Evolutionary conservation across 2,797 vertebrate species (phyloP).

Genomic region (Tarsius wallacei): DNA sequence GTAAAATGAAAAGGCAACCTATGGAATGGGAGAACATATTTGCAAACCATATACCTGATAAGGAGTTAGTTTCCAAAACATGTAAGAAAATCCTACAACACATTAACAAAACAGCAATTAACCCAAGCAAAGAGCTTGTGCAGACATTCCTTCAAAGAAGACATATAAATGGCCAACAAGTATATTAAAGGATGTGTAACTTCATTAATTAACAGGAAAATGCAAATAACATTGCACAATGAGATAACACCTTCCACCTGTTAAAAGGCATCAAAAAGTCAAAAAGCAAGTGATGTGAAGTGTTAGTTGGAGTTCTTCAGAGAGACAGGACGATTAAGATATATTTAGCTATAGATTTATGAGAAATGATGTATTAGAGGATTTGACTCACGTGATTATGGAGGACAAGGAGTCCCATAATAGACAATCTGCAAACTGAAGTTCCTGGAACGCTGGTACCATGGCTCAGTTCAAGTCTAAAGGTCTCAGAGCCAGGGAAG

Average conservation of each 20-base stretch:
- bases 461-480: neutral
- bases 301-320: neutral
- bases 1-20: neutral
- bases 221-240: neutral
- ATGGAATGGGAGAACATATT: neutral
- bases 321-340: neutral
- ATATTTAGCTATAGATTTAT: neutral
- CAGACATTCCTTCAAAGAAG: neutral
- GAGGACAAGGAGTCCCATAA: neutral
- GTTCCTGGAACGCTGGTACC: too few species aligned
- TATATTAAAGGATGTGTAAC: neutral
- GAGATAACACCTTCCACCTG: neutral
- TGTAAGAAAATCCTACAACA: neutral
- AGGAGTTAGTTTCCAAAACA: neutral
- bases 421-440: neutral
- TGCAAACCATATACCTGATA: neutral
- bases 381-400: neutral
- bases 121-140: neutral
- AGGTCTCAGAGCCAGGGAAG: neutral
- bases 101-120: neutral
- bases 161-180: too few species aligned
- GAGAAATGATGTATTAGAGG: neutral
- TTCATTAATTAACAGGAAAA: neutral
- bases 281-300: neutral
- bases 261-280: neutral